Evolutionary conservation across 2,888 invertebrate genomes (phyloP), one percentile per base, ranked within the genome.

Genomic region (Athrips mouffetella): DNA sequence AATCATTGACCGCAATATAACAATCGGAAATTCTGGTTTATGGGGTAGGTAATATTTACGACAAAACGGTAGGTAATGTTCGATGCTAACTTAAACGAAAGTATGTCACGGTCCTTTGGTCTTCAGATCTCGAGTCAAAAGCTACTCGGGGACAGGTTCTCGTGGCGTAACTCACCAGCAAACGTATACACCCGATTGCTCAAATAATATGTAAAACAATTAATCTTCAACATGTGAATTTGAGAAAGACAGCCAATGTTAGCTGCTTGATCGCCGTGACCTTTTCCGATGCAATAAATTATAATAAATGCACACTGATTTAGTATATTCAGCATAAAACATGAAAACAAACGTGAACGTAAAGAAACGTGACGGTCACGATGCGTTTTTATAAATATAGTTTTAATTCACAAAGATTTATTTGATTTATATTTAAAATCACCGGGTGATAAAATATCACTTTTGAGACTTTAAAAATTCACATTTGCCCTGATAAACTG

Each of bases 41-140:
- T 21, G 20, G 37, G 37, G 11, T 37, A 33, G 10, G 4, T 16
- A 27, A 65, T 53, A 45, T 27, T 18, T 20, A 35, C 35, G 4
- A 35, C 8, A n/a, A 35, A 21, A 13, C 37, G 59, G 54, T 64
- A 68, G 62, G 62, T 13, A 33, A 33, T 16, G 16, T 33, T 60
- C 65, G 60, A 59, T 54, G 45, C 56, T 55, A 62, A 65, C 48
- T 42, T 39, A 46, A 46, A 53, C 45, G 62, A 73, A 77, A 77
- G 76, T 64, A 59, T 76, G 86, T 84, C 85, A 84, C 23, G 85
- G 85, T 73, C 70, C 61, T 67, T 70, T 64, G 72, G 72, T 76
- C 77, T 73, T 80, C 77, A 73, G 72, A 70, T 58, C 61, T 67
- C 63, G 70, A 75, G 67, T 70, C 71, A 64, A 65, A 63, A 68